Evolutionary conservation across 2,113 vertebrate species (phyloP).

Genomic region (Tamias sibiricus): DNA sequence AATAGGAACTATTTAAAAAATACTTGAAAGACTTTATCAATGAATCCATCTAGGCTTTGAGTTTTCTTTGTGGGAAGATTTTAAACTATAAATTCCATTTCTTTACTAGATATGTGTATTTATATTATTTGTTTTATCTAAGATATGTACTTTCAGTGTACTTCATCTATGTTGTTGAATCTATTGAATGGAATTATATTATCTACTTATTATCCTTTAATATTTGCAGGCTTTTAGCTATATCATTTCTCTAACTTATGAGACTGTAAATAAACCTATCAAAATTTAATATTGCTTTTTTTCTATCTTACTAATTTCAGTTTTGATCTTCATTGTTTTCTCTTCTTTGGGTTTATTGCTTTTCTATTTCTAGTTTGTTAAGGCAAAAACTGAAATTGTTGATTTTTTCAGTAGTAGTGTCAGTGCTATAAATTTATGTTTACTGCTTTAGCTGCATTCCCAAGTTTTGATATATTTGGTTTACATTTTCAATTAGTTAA

Average conservation of each 20-base stretch:
- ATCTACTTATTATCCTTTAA: neutral
- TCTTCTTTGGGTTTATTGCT: neutral
- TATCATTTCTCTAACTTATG: neutral
- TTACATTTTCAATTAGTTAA: conserved; percentile 16
- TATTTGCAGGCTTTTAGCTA: neutral
- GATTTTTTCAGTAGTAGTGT: neutral
- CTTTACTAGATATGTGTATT: neutral
- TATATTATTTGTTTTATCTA: conserved; percentile 2
- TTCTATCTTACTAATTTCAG: neutral
- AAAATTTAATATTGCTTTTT: conserved; percentile 22
- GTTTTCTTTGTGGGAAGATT: neutral
- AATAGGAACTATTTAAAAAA: neutral
- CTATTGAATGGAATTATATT: neutral
- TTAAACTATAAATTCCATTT: neutral
- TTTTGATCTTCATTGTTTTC: neutral
- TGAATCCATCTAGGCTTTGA: neutral
- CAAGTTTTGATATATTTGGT: neutral
- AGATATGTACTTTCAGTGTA: neutral
- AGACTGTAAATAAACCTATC: conserved; percentile 6
- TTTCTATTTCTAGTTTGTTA: neutral
- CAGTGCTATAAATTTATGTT: conserved; percentile 34
- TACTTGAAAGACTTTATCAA: neutral
- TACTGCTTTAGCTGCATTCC: neutral
- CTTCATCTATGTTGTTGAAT: conserved; percentile 11
- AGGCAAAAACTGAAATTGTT: conserved; percentile 10